Percentiles rank a stretch among this genome's conserved stretches.
phyloP scores from a whole-genome alignment of 1,140 invertebrate genomes.

The Drosophila varians region DNA sequence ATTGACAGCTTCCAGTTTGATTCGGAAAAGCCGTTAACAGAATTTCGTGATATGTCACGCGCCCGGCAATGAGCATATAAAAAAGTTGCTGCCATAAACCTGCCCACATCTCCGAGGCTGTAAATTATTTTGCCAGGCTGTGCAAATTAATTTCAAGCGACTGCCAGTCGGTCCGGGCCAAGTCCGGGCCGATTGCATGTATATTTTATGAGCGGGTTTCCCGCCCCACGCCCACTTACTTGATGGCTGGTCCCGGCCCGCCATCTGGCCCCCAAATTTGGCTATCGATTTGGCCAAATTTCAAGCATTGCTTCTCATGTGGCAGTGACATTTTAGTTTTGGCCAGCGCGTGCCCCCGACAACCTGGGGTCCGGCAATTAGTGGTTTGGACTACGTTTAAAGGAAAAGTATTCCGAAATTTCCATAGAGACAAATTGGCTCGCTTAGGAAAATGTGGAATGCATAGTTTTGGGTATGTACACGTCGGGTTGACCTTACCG shows the following conservation, averaged over 20 bases:
- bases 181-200: conserved; percentile 40
- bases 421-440: background rate
- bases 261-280: conserved; percentile 62
- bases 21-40: conserved; percentile 54
- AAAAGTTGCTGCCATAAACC: conserved; percentile 60
- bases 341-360: conserved; percentile 52
- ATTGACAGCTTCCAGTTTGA: conserved; percentile 64
- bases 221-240: conserved; percentile 9
- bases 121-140: conserved; percentile 71
- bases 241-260: conserved; percentile 25
- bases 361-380: conserved; percentile 46
- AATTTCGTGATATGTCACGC: conserved; percentile 77
- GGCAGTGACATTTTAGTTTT: conserved; percentile 63
- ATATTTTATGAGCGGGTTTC: conserved; percentile 50
- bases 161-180: conserved; percentile 41
- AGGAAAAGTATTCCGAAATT: background rate
- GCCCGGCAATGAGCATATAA: conserved; percentile 49
- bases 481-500: conserved; percentile 10
- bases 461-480: conserved; percentile 17
- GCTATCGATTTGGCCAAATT: conserved; percentile 57
- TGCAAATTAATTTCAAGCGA: conserved; percentile 75
- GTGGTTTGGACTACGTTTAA: background rate
- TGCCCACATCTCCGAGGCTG: conserved; percentile 50
- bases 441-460: background rate
- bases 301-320: conserved; percentile 39